Conservation (phyloP, 92 coral and sea anemone species). For the Ricordea florida region DNA sequence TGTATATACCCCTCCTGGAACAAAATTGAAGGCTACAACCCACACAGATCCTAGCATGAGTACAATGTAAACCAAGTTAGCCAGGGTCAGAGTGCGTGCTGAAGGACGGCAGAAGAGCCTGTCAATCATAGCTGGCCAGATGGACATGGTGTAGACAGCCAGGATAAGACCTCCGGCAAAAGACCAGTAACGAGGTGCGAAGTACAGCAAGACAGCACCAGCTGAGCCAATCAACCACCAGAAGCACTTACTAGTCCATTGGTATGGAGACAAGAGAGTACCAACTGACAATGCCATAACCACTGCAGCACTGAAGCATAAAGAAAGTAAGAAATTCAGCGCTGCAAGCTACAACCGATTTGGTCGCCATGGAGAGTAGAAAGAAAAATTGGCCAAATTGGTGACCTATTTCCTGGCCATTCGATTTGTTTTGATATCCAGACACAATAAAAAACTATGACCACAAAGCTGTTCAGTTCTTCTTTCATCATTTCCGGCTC, state of each 20-base stretch:
- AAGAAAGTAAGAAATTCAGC: background rate
- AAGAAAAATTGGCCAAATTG: too few species aligned
- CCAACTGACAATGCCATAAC: conserved; percentile 72
- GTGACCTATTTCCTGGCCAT: too few species aligned
- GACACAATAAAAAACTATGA: too few species aligned
- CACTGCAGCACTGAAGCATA: conserved; percentile 69
- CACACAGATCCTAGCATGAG: conserved; percentile 86
- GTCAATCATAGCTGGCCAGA: conserved; percentile 98
- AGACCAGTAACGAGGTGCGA: conserved; percentile 80
- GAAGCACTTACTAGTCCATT: conserved; percentile 68
- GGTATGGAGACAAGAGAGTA: conserved; percentile 64
- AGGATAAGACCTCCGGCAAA: conserved; percentile 83
- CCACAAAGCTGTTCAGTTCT: too few species aligned
- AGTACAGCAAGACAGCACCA: conserved; percentile 82
- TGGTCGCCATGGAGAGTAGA: too few species aligned
- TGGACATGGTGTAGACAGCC: conserved; percentile 82
- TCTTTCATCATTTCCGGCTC: too few species aligned
- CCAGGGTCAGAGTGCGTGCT: conserved; percentile 73
- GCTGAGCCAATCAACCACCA: conserved; percentile 87
- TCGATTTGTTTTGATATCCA: too few species aligned
- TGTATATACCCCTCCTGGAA: conserved; percentile 96
- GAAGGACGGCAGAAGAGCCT: conserved; percentile 81
- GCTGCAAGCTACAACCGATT: too few species aligned
- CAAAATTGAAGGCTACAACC: conserved; percentile 98
- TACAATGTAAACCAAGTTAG: conserved; percentile 75